These are phyloP conservation scores for Xyrichtys novacula DNA, from an alignment of 2,797 vertebrate genomes.

Conservation along the genomic window DNA sequence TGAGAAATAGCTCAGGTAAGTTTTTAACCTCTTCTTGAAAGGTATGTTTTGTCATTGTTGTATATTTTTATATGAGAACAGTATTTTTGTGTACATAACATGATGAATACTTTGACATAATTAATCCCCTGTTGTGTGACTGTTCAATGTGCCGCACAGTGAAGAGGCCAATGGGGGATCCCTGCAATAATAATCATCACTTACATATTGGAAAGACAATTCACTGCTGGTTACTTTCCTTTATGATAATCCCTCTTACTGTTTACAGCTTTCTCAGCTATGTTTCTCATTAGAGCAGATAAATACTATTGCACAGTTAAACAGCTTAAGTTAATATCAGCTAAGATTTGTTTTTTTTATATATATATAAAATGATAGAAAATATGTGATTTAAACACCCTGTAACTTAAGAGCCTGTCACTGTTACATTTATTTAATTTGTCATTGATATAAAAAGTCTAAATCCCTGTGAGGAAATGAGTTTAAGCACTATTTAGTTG, in stretches of 20 bases:
- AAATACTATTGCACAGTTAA: background rate
- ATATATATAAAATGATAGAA: background rate
- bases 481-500: background rate
- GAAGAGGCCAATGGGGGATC: constrained; percentile 24
- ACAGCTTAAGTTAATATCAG: background rate
- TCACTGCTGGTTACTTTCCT: constrained; percentile 19
- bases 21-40: too few relatives aligned
- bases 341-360: background rate
- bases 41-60: too few relatives aligned
- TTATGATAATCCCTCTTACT: constrained; percentile 1
- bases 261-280: constrained; percentile 24
- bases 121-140: constrained; percentile 16
- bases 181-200: constrained; percentile 28
- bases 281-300: constrained; percentile 11
- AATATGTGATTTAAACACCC: background rate
- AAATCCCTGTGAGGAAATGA: background rate
- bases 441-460: background rate
- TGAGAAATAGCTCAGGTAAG: too few relatives aligned
- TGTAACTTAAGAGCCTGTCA: background rate
- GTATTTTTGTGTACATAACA: constrained; percentile 5
- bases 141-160: constrained; percentile 17
- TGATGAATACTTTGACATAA: constrained; percentile 20
- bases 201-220: constrained; percentile 6
- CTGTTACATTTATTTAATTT: background rate
- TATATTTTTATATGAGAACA: too few relatives aligned